Evolutionary conservation across 2,888 invertebrate species (phyloP).

Genomic region (Coleophora deauratella): DNA sequence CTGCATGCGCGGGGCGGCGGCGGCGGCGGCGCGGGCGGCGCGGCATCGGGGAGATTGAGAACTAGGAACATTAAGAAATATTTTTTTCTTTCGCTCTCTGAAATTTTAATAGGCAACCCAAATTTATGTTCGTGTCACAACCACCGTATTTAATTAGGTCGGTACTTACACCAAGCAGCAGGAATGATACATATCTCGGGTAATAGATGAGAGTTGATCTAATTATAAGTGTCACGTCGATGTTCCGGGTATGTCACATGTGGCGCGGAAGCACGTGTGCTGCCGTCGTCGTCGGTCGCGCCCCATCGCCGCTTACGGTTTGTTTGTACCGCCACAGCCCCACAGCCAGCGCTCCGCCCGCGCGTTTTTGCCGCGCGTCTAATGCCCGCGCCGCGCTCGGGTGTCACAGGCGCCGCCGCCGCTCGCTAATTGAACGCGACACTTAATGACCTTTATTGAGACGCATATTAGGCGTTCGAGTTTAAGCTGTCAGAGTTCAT

Average conservation of each 20-base stretch:
- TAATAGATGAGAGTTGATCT: neutral
- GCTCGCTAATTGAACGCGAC: conserved; percentile 27
- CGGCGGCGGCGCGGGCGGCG: no score
- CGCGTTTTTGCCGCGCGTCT: conserved; percentile 9
- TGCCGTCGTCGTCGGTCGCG: conserved; percentile 17
- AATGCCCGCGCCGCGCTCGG: conserved; percentile 14
- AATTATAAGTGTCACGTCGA: neutral
- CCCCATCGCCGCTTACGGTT: conserved; percentile 38
- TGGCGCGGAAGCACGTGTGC: conserved; percentile 4
- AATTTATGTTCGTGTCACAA: no score
- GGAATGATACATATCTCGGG: neutral
- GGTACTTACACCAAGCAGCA: no score
- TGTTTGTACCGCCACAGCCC: conserved; percentile 22
- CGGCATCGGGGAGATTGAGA: no score
- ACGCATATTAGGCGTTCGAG: conserved; percentile 25
- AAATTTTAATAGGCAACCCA: no score
- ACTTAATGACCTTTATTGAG: conserved; percentile 27
- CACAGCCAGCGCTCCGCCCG: neutral
- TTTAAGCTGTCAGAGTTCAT: conserved; percentile 14
- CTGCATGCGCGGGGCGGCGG: no score
- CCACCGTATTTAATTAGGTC: no score
- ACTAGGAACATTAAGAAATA: no score
- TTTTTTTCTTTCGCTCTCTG: no score
- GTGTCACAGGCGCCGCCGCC: conserved; percentile 27
- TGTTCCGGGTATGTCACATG: neutral